phyloP scores from a whole-genome alignment of 2,888 invertebrate species.

The Petrolisthes cinctipes region DNA sequence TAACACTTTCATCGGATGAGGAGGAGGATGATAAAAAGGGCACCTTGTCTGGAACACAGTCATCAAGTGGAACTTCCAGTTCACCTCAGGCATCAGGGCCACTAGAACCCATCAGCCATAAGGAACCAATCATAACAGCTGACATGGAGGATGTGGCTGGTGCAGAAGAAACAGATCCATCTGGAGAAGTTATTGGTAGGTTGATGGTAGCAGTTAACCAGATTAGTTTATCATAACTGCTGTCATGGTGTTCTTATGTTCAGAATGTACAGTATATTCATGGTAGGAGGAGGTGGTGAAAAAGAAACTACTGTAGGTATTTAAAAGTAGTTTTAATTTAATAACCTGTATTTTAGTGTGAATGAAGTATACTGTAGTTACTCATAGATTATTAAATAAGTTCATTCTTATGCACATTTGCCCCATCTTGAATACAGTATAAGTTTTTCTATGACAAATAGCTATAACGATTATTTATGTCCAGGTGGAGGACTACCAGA shows the following conservation, averaged over 20 bases:
- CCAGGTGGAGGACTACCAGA: constrained; percentile 72
- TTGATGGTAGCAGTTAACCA: not conserved
- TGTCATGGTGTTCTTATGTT: not conserved
- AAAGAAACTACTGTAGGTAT: not conserved
- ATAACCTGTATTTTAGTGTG: too few species aligned
- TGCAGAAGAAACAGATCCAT: constrained; percentile 11
- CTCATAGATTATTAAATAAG: too few species aligned
- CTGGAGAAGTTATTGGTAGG: constrained; percentile 47
- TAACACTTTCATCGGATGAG: constrained; percentile 65
- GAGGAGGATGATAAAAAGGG: constrained; percentile 49
- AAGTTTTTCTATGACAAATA: too few species aligned
- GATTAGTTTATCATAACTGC: too few species aligned
- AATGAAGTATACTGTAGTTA: too few species aligned
- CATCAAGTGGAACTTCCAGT: constrained; percentile 5
- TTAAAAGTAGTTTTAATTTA: too few species aligned
- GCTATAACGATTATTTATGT: constrained; percentile 65
- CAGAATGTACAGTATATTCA: not conserved
- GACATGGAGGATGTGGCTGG: constrained; percentile 54
- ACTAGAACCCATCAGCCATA: constrained; percentile 56
- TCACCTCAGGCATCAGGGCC: not conserved
- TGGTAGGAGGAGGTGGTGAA: not conserved
- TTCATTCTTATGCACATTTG: too few species aligned
- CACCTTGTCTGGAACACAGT: not conserved
- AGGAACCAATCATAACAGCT: constrained; percentile 62
- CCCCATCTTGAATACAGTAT: not conserved